Evolutionary conservation across 2,888 invertebrate genomes (phyloP), one percentile per base, ranked within the genome.

Genomic region (Lumbricus terrestris): DNA sequence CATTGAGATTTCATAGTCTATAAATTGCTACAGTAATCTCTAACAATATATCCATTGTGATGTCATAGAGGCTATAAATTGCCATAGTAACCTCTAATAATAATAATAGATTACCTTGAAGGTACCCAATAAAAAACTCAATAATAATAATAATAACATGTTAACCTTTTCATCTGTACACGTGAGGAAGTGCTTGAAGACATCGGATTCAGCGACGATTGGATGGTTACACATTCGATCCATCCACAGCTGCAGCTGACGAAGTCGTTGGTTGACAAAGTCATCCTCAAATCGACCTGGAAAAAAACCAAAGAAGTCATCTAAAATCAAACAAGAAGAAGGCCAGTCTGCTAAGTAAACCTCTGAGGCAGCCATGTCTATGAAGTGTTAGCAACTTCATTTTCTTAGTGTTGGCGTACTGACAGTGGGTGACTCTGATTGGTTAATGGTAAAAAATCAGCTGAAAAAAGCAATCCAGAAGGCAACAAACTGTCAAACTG

Each of bases 161-260:
- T 37, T 88, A 85, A 94, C 96, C 95, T 98, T 98, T 93, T 98
- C 99, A 95, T 99, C 99, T 15, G 98, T 98, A 94, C 99, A 99
- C 3, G 98, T 98, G 89, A 99, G 96, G 95, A 99, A 99, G 95
- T 99, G 99, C 94, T 97, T 97, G 97, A 98, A 99, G 0, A 99
- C 99, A 92, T 97, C 97, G 93, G 97, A 97, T 93, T 96, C 97
- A 4, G 98, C 97, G 83, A 99, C 95, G 18, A 99, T 97, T 5
- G 99, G 99, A 96, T 99, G 99, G 90, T 97, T 96, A 94, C 98
- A 98, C 94, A 99, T 98, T 96, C 98, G 97, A 95, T 99, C 97
- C 4, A 99, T 97, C 96, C 99, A 99, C 93, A 98, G 97, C 95
- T 99, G 99, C 88, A 99, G 96, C 94, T 98, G 98, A 83, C 97